A percentile compares a stretch with the other conserved stretches of the same genome.
phyloP scores from a whole-genome alignment of 2,888 invertebrate genomes.

The Metalampra italica region DNA sequence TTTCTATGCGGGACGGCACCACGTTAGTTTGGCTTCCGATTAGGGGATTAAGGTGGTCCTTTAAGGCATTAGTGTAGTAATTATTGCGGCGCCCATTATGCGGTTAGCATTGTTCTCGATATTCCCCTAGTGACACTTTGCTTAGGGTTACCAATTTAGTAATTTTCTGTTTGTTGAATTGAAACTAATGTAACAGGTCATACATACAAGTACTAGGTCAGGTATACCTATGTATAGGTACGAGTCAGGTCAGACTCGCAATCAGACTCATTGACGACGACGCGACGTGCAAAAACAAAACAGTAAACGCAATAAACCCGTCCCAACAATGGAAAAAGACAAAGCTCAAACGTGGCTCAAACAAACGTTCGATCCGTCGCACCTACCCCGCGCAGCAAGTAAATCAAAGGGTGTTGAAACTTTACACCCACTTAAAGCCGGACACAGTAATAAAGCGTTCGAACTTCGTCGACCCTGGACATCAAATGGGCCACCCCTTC shows the following conservation, averaged over 20 bases:
- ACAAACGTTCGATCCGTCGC: slow-evolving; percentile 45
- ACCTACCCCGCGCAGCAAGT: slow-evolving; percentile 69
- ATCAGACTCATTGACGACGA: slow-evolving; percentile 1
- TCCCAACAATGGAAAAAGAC: slow-evolving; percentile 40
- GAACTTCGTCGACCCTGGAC: slow-evolving; percentile 74
- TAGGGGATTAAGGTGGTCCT: slow-evolving; percentile 76
- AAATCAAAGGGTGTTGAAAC: slow-evolving; percentile 79
- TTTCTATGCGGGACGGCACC: slow-evolving; percentile 76
- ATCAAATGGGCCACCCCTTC: slow-evolving; percentile 72
- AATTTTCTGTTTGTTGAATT: background rate
- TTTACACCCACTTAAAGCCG: slow-evolving; percentile 79
- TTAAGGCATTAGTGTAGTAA: slow-evolving; percentile 69
- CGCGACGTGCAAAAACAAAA: slow-evolving; percentile 33
- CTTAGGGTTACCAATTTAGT: slow-evolving; percentile 7
- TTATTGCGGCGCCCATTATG: slow-evolving; percentile 71
- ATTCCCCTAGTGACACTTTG: slow-evolving; percentile 28
- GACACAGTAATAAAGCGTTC: slow-evolving; percentile 78
- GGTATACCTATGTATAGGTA: too few relatives aligned
- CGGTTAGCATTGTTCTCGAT: slow-evolving; percentile 54
- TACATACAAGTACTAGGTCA: background rate
- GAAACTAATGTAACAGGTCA: background rate
- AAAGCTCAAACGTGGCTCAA: slow-evolving; percentile 57
- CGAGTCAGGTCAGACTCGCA: slow-evolving; percentile 2
- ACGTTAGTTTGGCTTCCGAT: slow-evolving; percentile 77
- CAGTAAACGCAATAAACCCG: slow-evolving; percentile 35